These are phyloP conservation scores for Meandrina meandrites DNA, from an alignment of 92 coral and sea anemone genomes.

Conservation along the genomic window DNA sequence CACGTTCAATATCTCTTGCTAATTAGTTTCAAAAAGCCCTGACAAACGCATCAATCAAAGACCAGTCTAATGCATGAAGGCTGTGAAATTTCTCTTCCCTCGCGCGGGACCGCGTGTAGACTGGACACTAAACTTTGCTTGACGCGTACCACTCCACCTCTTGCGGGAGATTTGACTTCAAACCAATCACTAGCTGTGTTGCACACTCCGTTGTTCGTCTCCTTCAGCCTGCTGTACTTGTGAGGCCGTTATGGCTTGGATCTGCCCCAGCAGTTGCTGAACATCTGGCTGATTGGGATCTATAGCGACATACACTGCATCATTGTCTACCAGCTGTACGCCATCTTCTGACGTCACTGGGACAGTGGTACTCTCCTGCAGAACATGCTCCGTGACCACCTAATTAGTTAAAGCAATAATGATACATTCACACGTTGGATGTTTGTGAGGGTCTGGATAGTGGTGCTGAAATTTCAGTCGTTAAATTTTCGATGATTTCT, in stretches of 20 bases:
- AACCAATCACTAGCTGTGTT: constrained; percentile 3
- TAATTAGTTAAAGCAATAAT: neutral
- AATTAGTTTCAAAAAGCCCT: too few relatives aligned
- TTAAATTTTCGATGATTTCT: too few relatives aligned
- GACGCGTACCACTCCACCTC: neutral
- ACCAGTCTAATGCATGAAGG: neutral
- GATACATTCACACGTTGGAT: neutral
- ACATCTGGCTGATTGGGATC: constrained; percentile 94
- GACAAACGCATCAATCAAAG: too few relatives aligned
- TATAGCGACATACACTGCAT: constrained; percentile 92
- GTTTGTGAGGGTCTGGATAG: too few relatives aligned
- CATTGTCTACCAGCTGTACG: constrained; percentile 34
- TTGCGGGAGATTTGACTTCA: neutral
- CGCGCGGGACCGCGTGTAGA: neutral
- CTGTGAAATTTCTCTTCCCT: neutral
- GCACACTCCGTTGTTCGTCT: neutral
- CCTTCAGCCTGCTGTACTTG: constrained; percentile 31
- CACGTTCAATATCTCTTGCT: neutral
- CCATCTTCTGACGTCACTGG: constrained; percentile 64
- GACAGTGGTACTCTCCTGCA: constrained; percentile 71
- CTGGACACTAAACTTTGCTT: neutral
- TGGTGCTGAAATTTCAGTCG: too few relatives aligned
- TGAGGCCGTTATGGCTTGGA: constrained; percentile 56
- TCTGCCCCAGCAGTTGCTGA: constrained; percentile 82
- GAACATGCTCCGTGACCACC: constrained; percentile 64